A percentile compares a stretch with the other conserved stretches of the same genome.
Evolutionary conservation across 37 sponge, comb jelly and placozoan genomes (phyloP).

Genomic region (Halichondria panicea): DNA sequence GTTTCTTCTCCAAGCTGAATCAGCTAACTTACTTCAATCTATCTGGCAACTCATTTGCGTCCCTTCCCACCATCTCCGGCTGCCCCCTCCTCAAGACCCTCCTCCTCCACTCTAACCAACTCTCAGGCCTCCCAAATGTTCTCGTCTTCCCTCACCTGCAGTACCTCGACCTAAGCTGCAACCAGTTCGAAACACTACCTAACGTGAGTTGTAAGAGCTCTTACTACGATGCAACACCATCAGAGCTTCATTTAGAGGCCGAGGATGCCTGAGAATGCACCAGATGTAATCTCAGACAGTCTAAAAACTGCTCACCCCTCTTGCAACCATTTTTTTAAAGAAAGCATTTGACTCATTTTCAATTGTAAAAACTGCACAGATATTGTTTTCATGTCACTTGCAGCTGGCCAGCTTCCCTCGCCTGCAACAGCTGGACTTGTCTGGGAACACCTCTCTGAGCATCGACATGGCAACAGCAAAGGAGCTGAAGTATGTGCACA

Average conservation of each 20-base stretch:
- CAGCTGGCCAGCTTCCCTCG: conserved; percentile 32
- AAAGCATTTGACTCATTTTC: background rate
- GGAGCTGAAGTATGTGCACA: background rate
- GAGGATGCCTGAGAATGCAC: too few relatives aligned
- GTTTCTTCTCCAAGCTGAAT: conserved; percentile 35
- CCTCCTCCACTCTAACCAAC: conserved; percentile 49
- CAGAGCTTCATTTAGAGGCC: too few relatives aligned
- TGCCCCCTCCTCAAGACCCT: conserved; percentile 55
- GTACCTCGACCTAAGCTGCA: conserved; percentile 52
- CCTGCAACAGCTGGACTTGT: conserved; percentile 58
- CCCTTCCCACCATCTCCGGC: conserved; percentile 36
- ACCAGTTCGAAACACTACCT: conserved; percentile 47
- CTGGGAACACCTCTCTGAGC: conserved; percentile 41
- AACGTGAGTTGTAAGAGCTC: conserved; percentile 20
- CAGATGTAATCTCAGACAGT: too few relatives aligned
- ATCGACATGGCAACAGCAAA: background rate
- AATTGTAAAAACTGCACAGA: too few relatives aligned
- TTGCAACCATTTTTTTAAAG: too few relatives aligned
- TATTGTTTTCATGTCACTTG: background rate
- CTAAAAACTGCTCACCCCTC: too few relatives aligned
- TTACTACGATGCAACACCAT: background rate
- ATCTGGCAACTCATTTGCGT: conserved; percentile 56
- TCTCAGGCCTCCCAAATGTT: conserved; percentile 39
- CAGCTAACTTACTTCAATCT: conserved; percentile 61
- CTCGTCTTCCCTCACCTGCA: conserved; percentile 27